Percentiles rank a stretch among this genome's conserved stretches.
Evolutionary conservation across 2,888 invertebrate genomes (phyloP).

Genomic region (Hydrotaea cyrtoneurina): DNA sequence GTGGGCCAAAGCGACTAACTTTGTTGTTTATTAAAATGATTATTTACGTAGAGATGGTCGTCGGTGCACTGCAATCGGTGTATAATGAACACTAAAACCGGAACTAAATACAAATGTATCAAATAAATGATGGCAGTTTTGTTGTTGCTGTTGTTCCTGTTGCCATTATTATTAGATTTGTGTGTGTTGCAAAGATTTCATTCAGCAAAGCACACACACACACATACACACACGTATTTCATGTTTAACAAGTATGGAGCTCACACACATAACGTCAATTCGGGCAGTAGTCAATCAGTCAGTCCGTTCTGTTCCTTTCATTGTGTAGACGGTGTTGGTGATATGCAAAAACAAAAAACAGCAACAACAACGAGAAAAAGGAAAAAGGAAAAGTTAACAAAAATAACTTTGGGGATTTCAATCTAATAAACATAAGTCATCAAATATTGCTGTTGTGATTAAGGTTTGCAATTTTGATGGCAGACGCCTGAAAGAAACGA

Average conservation of each 20-base stretch:
- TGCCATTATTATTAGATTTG: neutral
- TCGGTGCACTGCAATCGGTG: neutral
- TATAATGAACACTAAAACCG: conserved; percentile 3
- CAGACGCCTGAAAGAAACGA: neutral
- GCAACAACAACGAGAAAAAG: too few species aligned
- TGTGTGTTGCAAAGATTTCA: too few species aligned
- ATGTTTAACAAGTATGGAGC: neutral
- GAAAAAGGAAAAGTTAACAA: neutral
- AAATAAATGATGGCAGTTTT: neutral
- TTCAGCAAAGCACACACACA: too few species aligned
- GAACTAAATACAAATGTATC: conserved; percentile 4
- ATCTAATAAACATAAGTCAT: conserved; percentile 48
- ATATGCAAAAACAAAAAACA: neutral
- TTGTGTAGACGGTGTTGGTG: neutral
- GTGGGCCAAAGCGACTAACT: neutral
- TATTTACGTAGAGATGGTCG: neutral
- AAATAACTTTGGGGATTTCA: conserved; percentile 52
- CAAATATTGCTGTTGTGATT: conserved; percentile 44
- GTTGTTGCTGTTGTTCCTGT: neutral
- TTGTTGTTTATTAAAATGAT: neutral
- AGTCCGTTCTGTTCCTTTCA: neutral
- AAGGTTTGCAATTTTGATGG: conserved; percentile 11
- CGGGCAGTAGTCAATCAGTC: conserved; percentile 22
- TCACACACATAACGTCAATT: neutral
- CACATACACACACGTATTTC: neutral